Evolutionary conservation across 2,888 invertebrate species (phyloP), one percentile per base, ranked within the genome.

Genomic region (Tortricodes alternella): DNA sequence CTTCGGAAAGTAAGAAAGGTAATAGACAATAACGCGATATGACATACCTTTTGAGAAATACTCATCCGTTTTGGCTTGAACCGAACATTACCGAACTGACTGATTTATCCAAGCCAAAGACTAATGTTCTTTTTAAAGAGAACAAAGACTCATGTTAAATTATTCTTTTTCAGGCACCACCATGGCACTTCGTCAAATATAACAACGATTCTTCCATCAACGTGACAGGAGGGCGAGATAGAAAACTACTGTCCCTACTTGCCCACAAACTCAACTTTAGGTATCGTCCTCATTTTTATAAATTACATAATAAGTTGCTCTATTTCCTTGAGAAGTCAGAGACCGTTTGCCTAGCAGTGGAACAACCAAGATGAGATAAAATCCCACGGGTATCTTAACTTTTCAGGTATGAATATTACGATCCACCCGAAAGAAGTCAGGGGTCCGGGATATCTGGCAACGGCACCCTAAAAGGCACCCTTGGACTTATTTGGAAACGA

Each of bases 121-220:
- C n/a, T n/a, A n/a, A n/a, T n/a, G n/a, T n/a, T n/a, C n/a, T n/a
- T n/a, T 34, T 13, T 37, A 16, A 37, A 16, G 2, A 18, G 8
- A 18, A 38, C n/a, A 7, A 21, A 1, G 9, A 5, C 7, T 34
- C 37, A 15, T 18, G 6, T 23, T 24, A 18, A 11, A n/a, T 24
- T 15, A 16, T 37, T 4, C 8, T 16, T 15, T 50, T 53, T 19
- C 49, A 93, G 93, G 92, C 93, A 1, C 95, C 95, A 0, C 95
- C 95, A 0, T 95, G 95, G 95, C 93, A 94, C 80, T 95, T 95
- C 76, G 94, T 95, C 0, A 89, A 82, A 53, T 94, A 94, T 73
- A 88, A 88, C 58, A 94, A 94, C 63, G 90, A 89, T 53, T 84
- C 85, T 0, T 79, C 76, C 24, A 76, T 93, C 35, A 84, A 89